phyloP scores from a whole-genome alignment of 2,797 vertebrate species.

The Poeciliopsis presidionis region DNA sequence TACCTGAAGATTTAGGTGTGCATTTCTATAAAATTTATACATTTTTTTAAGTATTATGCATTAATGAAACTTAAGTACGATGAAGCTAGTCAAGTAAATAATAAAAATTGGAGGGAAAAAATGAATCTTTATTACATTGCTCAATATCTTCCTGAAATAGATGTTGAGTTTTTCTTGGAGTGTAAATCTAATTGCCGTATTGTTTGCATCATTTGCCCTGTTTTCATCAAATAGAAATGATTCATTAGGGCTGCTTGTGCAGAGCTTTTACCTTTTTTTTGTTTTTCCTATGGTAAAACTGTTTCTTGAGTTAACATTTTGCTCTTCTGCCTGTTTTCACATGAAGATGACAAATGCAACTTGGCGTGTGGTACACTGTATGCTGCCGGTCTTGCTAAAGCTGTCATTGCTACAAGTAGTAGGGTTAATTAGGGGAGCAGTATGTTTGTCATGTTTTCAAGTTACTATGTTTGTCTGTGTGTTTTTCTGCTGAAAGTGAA shows the following conservation, averaged over 20 bases:
- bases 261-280: slow-evolving; percentile 2
- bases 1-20: not conserved
- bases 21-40: not conserved
- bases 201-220: slow-evolving; percentile 13
- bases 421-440: not conserved
- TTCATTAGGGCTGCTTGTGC: slow-evolving; percentile 1
- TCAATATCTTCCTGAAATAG: not conserved
- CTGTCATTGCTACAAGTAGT: slow-evolving; percentile 3
- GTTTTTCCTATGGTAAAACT: not conserved
- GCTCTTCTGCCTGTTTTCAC: slow-evolving; percentile 2
- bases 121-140: not conserved
- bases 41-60: not conserved
- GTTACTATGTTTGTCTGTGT: not conserved
- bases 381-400: slow-evolving; percentile 1
- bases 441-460: slow-evolving; percentile 9
- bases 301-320: not conserved
- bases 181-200: slow-evolving; percentile 1
- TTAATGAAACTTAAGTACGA: slow-evolving; percentile 11
- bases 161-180: not conserved
- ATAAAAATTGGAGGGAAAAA: not conserved
- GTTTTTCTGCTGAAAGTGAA: slow-evolving; percentile 12
- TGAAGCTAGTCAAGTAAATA: slow-evolving; percentile 2
- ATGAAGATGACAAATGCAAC: slow-evolving; percentile 3
- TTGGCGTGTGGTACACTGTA: not conserved
- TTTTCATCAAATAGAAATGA: slow-evolving; percentile 1